Base-by-base conservation (phyloP, 2,113 vertebrate species). In the Anthoscopus minutus region DNA sequence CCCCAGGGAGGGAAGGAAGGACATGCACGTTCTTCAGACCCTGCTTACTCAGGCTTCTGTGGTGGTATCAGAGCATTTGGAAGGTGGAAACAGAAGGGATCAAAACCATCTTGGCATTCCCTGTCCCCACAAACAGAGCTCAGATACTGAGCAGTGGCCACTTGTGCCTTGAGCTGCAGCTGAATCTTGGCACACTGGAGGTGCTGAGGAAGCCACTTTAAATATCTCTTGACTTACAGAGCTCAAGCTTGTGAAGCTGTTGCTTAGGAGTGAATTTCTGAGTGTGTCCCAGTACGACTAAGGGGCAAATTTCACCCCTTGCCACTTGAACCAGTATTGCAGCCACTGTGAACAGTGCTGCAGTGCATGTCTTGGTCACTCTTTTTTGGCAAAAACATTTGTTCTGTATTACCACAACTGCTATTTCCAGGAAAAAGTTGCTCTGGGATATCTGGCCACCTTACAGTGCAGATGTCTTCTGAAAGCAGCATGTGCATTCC, bases 381-480 rank as follows among this genome's bases (percentile, higher is more conserved):
- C n/a, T 15, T 23, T 77, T 66, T 33, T 45, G 71, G 54, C 67
- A 80, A n/a, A 89, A 89, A n/a, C n/a, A n/a, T 38, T 80, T 89
- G 53, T 45, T 82, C 79, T 92, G 35, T 58, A 1, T 92, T 88
- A 35, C 71, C 71, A 50, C 38, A 57, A 28, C 37, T 80, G 70
- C 85, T 88, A 37, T 37, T 93, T 95, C 79, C 90, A 95, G 85
- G 90, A 89, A 93, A 22, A 86, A 37, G 64, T 40, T 92, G 76
- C 76, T 92, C 79, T 92, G 72, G 79, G 76, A 10, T 86, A 37
- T 86, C 50, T 96, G 95, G 88, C 88, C 18, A 76, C 81, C 70
- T 70, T 7, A 53, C 28, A 64, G 78, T 40, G 57, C 89, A 92
- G 81, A 73, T 96, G 92, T 85, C 40, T 73, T 86, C 40, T 79